These are phyloP conservation scores for Ametastegia equiseti DNA, from an alignment of 2,888 invertebrate genomes.

Conservation along the genomic window DNA sequence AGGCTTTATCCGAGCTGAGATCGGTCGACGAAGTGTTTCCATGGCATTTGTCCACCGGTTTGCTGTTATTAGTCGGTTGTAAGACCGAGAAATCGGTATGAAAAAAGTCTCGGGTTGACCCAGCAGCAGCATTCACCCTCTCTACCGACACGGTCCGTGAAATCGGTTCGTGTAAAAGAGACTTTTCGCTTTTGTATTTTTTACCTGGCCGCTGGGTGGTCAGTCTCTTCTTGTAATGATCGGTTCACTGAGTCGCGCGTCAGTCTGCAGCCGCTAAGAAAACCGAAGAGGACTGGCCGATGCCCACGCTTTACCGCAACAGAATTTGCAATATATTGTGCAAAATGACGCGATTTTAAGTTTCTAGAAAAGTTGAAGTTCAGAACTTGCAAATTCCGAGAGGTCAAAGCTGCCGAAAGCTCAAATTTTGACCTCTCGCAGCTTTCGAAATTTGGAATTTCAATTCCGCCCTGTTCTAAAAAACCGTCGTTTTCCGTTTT, in stretches of 20 bases:
- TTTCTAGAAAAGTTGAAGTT: no score
- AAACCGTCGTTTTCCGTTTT: no score
- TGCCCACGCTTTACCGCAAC: neutral
- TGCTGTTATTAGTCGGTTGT: neutral
- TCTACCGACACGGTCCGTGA: no score
- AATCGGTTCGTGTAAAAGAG: neutral
- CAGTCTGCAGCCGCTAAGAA: neutral
- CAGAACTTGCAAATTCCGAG: no score
- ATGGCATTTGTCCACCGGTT: neutral
- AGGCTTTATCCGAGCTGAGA: neutral
- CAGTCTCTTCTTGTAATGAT: conserved; percentile 19
- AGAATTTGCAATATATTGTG: neutral
- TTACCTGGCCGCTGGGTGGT: conserved; percentile 32
- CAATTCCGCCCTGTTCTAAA: no score
- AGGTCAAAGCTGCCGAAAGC: no score
- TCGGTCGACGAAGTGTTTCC: neutral
- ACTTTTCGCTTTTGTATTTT: neutral
- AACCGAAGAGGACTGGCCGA: neutral
- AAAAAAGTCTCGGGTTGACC: neutral
- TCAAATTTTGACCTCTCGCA: no score
- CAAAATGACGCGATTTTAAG: no score
- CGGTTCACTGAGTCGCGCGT: conserved; percentile 24
- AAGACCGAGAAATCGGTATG: neutral
- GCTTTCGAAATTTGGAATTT: no score
- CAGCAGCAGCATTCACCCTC: neutral